Conservation (phyloP, 2,888 invertebrate genomes). For the Cabera pusaria region DNA sequence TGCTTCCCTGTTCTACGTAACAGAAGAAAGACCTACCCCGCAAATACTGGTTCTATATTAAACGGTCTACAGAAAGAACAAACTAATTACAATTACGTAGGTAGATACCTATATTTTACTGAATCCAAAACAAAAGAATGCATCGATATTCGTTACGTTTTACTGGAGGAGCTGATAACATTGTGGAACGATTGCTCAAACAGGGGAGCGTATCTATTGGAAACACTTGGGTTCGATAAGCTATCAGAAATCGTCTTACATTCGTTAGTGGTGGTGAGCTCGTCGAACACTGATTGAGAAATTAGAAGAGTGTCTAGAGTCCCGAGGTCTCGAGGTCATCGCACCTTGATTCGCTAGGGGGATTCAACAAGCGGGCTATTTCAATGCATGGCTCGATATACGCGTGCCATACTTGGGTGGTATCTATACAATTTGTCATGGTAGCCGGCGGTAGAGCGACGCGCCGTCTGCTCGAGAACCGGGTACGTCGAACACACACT, state of each 20-base stretch:
- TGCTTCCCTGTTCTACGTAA: constrained; percentile 26
- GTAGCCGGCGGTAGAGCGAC: constrained; percentile 47
- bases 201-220: constrained; percentile 29
- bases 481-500: constrained; percentile 46
- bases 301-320: constrained; percentile 20
- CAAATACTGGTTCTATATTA: constrained; percentile 8
- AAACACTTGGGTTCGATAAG: constrained; percentile 38
- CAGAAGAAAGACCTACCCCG: constrained; percentile 17
- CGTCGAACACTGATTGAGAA: constrained; percentile 23
- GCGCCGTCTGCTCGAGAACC: constrained; percentile 57
- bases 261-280: constrained; percentile 16
- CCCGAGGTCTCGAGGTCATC: constrained; percentile 48
- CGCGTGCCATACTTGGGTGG: constrained; percentile 37
- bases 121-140: constrained; percentile 15
- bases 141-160: constrained; percentile 8
- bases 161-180: constrained; percentile 39
- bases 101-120: constrained; percentile 4
- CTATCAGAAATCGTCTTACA: constrained; percentile 35
- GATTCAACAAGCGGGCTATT: constrained; percentile 47
- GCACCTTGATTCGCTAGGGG: constrained; percentile 55
- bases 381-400: constrained; percentile 38
- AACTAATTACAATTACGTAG: constrained; percentile 9
- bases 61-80: too few species aligned
- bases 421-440: constrained; percentile 57
- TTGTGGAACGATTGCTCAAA: constrained; percentile 36